Conservation (phyloP, 2,888 invertebrate genomes). For the Cheilosia variabilis region DNA sequence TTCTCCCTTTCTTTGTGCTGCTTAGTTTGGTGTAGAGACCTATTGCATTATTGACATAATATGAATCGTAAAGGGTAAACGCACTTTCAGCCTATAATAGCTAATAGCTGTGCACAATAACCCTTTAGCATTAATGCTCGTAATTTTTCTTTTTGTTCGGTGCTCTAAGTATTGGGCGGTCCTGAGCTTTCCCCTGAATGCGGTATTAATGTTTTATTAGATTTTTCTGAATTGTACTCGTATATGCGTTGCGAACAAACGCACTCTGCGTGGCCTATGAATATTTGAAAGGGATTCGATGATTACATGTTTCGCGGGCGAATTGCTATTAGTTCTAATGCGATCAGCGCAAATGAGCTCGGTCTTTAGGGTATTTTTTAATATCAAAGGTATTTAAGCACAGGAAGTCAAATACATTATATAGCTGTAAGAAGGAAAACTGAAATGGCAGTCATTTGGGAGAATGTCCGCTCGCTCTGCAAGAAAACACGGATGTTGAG, state of each 20-base stretch:
- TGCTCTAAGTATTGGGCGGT: slow-evolving; percentile 48
- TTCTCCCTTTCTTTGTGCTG: slow-evolving; percentile 1
- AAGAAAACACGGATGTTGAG: too few species aligned
- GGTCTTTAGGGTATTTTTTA: slow-evolving; percentile 14
- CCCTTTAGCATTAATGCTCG: slow-evolving; percentile 34
- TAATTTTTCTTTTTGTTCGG: slow-evolving; percentile 29
- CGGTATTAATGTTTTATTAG: slow-evolving; percentile 52
- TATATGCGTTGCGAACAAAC: slow-evolving; percentile 3
- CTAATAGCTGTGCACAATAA: slow-evolving; percentile 33
- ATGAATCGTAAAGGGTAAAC: slow-evolving; percentile 52
- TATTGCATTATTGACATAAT: slow-evolving; percentile 49
- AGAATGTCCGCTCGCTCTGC: too few species aligned
- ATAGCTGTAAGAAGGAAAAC: too few species aligned
- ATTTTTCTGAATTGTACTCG: slow-evolving; percentile 37
- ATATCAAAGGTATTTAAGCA: neutral
- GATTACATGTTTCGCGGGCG: slow-evolving; percentile 21
- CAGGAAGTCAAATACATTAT: neutral
- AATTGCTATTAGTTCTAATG: slow-evolving; percentile 24
- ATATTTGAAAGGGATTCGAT: slow-evolving; percentile 43
- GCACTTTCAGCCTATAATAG: slow-evolving; percentile 39
- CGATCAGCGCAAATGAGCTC: slow-evolving; percentile 32
- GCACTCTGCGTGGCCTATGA: slow-evolving; percentile 30
- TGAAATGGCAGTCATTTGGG: too few species aligned
- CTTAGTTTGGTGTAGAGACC: neutral
- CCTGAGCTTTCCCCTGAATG: slow-evolving; percentile 30